A percentile compares a stretch with the other conserved stretches of the same genome.
Conservation (phyloP, 2,113 vertebrate genomes). For the Seriola aureovittata region DNA sequence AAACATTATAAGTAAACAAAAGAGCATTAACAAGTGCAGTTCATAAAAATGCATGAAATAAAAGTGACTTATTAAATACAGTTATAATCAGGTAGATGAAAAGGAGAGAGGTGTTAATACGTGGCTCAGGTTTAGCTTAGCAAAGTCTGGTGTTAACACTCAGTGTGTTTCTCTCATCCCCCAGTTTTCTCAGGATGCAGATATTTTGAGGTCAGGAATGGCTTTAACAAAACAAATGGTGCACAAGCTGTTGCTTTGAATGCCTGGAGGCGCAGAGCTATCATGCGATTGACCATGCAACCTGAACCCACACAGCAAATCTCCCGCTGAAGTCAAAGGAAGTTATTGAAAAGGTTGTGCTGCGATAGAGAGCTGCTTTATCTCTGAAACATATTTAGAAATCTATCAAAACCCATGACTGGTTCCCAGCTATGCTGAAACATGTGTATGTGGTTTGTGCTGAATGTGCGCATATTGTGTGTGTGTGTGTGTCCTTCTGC, state of each 20-base stretch:
- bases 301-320: conserved; percentile 26
- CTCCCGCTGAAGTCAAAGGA: conserved; percentile 31
- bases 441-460: conserved; percentile 23
- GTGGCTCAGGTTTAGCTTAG: neutral
- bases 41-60: neutral
- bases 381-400: conserved; percentile 31
- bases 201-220: conserved; percentile 23
- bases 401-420: conserved; percentile 19
- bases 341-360: conserved; percentile 22
- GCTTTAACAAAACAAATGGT: conserved; percentile 22
- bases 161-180: neutral
- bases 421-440: conserved; percentile 24
- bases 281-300: conserved; percentile 25
- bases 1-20: neutral
- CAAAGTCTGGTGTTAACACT: neutral
- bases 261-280: conserved; percentile 5
- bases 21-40: neutral
- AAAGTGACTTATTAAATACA: neutral
- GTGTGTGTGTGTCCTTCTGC: neutral
- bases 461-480: neutral
- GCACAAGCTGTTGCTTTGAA: conserved; percentile 9
- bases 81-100: neutral
- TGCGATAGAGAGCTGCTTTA: conserved; percentile 43
- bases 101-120: neutral
- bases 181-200: conserved; percentile 16